Conservation (phyloP, 2,113 vertebrate genomes). For the Ictalurus furcatus region DNA sequence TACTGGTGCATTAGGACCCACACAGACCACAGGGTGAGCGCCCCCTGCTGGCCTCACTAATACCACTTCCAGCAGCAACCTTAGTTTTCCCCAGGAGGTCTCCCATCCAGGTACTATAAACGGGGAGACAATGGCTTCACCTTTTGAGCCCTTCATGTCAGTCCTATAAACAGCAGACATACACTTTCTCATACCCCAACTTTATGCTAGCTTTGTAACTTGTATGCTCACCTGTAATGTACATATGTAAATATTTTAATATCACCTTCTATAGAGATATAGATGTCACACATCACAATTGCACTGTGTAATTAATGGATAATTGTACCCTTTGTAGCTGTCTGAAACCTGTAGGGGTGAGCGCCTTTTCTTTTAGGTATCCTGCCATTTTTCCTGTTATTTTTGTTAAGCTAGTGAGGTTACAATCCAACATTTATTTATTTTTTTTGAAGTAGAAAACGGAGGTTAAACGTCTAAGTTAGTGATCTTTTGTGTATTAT, state of each 20-base stretch:
- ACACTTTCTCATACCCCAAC: no score
- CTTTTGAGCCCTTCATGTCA: not conserved
- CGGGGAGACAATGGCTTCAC: not conserved
- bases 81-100: no score
- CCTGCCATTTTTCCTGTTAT: not conserved
- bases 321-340: not conserved
- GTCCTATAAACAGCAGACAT: not conserved
- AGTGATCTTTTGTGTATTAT: not conserved
- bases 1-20: no score
- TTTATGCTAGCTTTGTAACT: not conserved
- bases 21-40: no score
- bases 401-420: not conserved
- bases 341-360: not conserved
- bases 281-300: not conserved
- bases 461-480: not conserved
- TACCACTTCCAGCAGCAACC: no score
- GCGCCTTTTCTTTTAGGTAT: not conserved
- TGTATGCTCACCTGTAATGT: not conserved
- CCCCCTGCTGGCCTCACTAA: no score
- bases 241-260: not conserved
- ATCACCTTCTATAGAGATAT: not conserved
- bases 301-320: slow-evolving; percentile 3
- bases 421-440: not conserved
- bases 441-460: not conserved
- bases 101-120: not conserved